Conservation (phyloP, 2,888 invertebrate genomes). For the Sphaeridia pumilis region DNA sequence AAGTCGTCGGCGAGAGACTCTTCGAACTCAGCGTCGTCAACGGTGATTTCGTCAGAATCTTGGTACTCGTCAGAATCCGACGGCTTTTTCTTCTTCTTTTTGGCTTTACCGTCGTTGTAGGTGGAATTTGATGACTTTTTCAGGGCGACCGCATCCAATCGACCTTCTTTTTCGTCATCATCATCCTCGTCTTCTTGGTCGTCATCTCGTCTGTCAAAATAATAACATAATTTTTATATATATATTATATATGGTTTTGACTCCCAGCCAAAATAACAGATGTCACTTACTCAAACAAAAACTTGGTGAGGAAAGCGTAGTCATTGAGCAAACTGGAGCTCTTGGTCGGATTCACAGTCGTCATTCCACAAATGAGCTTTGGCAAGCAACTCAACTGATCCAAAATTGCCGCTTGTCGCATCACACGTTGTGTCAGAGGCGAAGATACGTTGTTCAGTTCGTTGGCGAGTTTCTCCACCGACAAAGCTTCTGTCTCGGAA, state of each 20-base stretch:
- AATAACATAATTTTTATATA: not conserved
- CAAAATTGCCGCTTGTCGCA: slow-evolving; percentile 26
- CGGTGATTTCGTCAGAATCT: slow-evolving; percentile 2
- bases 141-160: not conserved
- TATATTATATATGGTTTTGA: too few relatives aligned
- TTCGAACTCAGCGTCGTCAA: not conserved
- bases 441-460: slow-evolving; percentile 5
- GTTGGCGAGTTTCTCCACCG: slow-evolving; percentile 10
- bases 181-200: slow-evolving; percentile 7
- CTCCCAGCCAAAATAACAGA: not conserved
- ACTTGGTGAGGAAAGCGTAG: slow-evolving; percentile 30
- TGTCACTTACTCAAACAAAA: slow-evolving; percentile 26
- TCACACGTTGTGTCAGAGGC: slow-evolving; percentile 15
- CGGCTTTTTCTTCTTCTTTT: not conserved
- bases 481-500: not conserved
- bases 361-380: slow-evolving; percentile 53
- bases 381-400: slow-evolving; percentile 45
- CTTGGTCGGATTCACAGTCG: slow-evolving; percentile 43
- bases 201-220: not conserved
- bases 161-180: not conserved
- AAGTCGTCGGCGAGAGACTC: not conserved
- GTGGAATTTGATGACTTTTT: slow-evolving; percentile 1
- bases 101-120: not conserved
- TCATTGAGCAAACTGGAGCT: slow-evolving; percentile 28
- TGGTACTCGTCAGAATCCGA: not conserved